A percentile compares a stretch with the other conserved stretches of the same genome.
phyloP scores from a whole-genome alignment of 1,140 invertebrate species.

The Cyclina sinensis region DNA sequence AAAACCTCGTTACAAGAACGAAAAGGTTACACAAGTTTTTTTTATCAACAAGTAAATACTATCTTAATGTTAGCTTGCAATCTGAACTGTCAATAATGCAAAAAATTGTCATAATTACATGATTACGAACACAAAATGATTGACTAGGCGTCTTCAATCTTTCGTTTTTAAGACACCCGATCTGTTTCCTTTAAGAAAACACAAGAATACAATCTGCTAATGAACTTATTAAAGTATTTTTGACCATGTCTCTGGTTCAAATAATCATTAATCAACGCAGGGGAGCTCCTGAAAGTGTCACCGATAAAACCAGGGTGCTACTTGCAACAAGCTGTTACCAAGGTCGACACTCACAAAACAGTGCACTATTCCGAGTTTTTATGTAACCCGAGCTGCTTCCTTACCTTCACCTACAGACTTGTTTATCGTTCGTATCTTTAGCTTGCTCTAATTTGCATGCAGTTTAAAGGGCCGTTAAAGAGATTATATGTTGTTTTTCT shows the following conservation, averaged over 20 bases:
- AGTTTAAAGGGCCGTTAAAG: too few relatives aligned
- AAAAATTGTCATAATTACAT: slow-evolving; percentile 30
- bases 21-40: background rate
- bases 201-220: background rate
- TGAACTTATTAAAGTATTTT: background rate
- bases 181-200: background rate
- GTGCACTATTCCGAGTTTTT: too few relatives aligned
- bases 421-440: too few relatives aligned
- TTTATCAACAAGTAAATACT: background rate
- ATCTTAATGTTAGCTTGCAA: background rate
- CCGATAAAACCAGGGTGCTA: too few relatives aligned
- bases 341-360: too few relatives aligned
- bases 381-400: too few relatives aligned
- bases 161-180: slow-evolving; percentile 11
- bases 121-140: background rate
- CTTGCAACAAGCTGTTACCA: too few relatives aligned
- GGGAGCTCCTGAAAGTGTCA: background rate
- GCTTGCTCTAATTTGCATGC: too few relatives aligned
- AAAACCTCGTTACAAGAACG: background rate
- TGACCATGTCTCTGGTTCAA: background rate
- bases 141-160: slow-evolving; percentile 9
- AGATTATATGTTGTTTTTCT: too few relatives aligned
- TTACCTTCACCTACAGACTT: too few relatives aligned
- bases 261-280: background rate
- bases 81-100: background rate